Evolutionary conservation across 2,888 invertebrate species (phyloP).

Genomic region (Brenthis daphne): DNA sequence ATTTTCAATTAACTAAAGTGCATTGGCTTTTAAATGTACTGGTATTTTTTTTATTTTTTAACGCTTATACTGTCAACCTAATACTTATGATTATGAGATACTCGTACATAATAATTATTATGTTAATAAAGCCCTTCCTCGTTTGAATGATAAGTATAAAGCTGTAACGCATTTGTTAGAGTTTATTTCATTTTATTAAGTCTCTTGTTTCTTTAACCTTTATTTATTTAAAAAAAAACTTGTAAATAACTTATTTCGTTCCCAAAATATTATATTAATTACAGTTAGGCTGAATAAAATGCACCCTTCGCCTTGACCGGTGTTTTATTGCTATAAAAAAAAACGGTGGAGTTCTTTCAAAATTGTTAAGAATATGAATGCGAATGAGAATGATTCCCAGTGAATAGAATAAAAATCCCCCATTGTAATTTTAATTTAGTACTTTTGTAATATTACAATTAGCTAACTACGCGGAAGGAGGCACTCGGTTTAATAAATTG

Average conservation of each 20-base stretch:
- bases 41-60: slow-evolving; percentile 23
- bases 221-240: no score
- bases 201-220: no score
- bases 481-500: slow-evolving; percentile 48
- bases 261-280: no score
- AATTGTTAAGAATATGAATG: slow-evolving; percentile 1
- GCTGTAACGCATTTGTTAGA: no score
- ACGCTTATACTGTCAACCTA: slow-evolving; percentile 19
- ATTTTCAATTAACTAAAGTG: slow-evolving; percentile 36
- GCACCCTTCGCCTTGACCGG: no score
- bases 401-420: slow-evolving; percentile 36
- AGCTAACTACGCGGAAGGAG: slow-evolving; percentile 47
- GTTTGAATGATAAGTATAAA: no score
- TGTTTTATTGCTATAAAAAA: no score
- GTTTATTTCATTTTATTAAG: no score
- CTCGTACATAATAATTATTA: background rate
- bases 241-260: no score
- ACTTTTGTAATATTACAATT: slow-evolving; percentile 43
- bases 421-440: slow-evolving; percentile 39
- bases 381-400: background rate
- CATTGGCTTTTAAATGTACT: slow-evolving; percentile 31
- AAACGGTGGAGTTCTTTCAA: background rate
- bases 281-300: no score
- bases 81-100: slow-evolving; percentile 11
- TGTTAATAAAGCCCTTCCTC: no score